Evolutionary conservation across 2,888 invertebrate genomes (phyloP).

Genomic region (Rapana venosa): DNA sequence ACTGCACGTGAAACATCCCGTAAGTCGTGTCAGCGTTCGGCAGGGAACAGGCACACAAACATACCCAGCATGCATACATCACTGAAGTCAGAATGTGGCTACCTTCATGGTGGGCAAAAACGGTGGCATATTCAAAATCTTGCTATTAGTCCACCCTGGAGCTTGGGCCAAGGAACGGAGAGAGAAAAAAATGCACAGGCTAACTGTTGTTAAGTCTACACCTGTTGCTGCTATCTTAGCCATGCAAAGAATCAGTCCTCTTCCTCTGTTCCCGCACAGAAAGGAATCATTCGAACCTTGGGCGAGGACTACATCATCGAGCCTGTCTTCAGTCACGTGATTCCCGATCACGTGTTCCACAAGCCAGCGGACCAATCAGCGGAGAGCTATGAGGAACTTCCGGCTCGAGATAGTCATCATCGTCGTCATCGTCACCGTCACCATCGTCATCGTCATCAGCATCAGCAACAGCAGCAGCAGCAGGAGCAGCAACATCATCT

Average conservation of each 20-base stretch:
- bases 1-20: too few species aligned
- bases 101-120: too few species aligned
- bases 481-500: slow-evolving; percentile 2
- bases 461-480: background rate
- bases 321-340: slow-evolving; percentile 59
- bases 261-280: slow-evolving; percentile 51
- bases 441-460: background rate
- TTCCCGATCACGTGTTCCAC: slow-evolving; percentile 51
- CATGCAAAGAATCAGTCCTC: background rate
- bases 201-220: too few species aligned
- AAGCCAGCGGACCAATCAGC: slow-evolving; percentile 30
- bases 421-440: background rate
- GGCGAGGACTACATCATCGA: slow-evolving; percentile 69
- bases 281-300: slow-evolving; percentile 64
- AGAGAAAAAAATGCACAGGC: too few species aligned
- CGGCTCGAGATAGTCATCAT: background rate
- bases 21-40: too few species aligned
- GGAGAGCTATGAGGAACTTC: background rate
- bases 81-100: too few species aligned
- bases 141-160: too few species aligned
- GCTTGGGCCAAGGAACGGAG: too few species aligned
- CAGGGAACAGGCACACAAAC: too few species aligned
- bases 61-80: too few species aligned
- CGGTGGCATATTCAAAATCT: too few species aligned
- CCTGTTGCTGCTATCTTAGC: background rate